A percentile compares a stretch with the other conserved stretches of the same genome.
phyloP scores from a whole-genome alignment of 2,113 vertebrate species.

The Xenopus borealis region DNA sequence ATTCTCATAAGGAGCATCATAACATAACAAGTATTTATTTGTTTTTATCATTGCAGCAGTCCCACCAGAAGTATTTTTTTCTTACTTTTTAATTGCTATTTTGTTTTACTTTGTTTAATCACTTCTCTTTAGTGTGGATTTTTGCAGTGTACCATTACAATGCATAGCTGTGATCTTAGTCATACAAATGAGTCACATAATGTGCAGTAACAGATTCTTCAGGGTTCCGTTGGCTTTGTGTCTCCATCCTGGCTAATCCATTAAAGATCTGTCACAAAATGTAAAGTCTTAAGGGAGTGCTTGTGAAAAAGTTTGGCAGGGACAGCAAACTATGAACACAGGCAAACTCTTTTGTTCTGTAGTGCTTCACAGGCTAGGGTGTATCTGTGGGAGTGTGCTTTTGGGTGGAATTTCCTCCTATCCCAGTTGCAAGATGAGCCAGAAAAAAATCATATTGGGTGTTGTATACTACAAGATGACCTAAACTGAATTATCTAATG shows the following conservation, averaged over 20 bases:
- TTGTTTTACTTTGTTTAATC: not conserved
- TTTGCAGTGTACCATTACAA: not conserved
- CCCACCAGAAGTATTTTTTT: too few relatives aligned
- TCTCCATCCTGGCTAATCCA: conserved; percentile 34
- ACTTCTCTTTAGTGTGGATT: not conserved
- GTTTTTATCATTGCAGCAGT: too few relatives aligned
- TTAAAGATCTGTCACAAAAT: conserved; percentile 23
- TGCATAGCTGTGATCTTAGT: conserved; percentile 11
- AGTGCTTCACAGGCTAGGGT: conserved; percentile 19
- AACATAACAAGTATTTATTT: too few relatives aligned
- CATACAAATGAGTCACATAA: conserved; percentile 24
- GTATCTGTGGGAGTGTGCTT: conserved; percentile 21
- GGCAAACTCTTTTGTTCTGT: conserved; percentile 20
- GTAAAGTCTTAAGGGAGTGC: conserved; percentile 7
- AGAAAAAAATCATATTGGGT: not conserved
- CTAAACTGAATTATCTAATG: not conserved
- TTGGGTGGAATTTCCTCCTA: conserved; percentile 30
- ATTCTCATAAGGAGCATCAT: too few relatives aligned
- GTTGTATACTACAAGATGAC: not conserved
- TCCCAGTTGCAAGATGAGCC: not conserved
- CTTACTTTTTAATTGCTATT: not conserved
- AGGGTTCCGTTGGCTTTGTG: conserved; percentile 12
- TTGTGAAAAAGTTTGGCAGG: conserved; percentile 15
- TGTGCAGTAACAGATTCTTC: conserved; percentile 7
- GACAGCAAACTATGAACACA: not conserved